Evolutionary conservation across 2,888 invertebrate species (phyloP), one percentile per base, ranked within the genome.

Genomic region (Dryobotodes eremita): DNA sequence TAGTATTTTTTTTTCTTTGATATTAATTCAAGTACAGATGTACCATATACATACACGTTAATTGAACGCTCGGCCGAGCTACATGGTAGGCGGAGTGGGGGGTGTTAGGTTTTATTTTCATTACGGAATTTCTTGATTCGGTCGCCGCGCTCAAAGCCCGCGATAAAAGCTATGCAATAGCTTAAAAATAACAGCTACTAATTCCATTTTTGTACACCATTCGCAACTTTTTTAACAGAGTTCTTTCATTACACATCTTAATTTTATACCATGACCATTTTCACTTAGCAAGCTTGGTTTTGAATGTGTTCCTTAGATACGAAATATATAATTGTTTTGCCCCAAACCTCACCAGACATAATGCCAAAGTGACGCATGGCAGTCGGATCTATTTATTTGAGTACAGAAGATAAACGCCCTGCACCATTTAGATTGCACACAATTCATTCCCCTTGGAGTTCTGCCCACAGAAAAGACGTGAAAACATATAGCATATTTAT

Each of bases 401-500:
- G 13, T 5, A 46, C 36, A 36, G 2, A n/a, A 80, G 23, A 77
- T 26, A 61, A 31, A 64, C 23, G 36, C 0, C 20, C 31, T 42
- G 61, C 42, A 50, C 66, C 20, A 48, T 78, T 55, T 42, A 55
- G 15, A 84, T 68, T 48, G 65, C 36, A 31, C 20, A 31, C 61
- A 13, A 68, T 15, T 55, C 26, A 84, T 61, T 78, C 4, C 15
- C 55, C 6, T 80, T 80, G 84, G 78, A 80, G 15, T 55, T 42
- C 15, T 68, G 59, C 84, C 46, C 84, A 55, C 59, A 55, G 53
- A 57, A 26, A 36, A 53, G 26, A 36, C 26, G 15, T 48, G 36
- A n/a, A 77, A 26, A 78, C 42, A 61, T 55, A 80, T 10, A 8
- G 48, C 2, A 50, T 48, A 68, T 78, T 84, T 84, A 80, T 80